Evolutionary conservation across 2,797 vertebrate species (phyloP).

Genomic region (Coregonus suidteri): DNA sequence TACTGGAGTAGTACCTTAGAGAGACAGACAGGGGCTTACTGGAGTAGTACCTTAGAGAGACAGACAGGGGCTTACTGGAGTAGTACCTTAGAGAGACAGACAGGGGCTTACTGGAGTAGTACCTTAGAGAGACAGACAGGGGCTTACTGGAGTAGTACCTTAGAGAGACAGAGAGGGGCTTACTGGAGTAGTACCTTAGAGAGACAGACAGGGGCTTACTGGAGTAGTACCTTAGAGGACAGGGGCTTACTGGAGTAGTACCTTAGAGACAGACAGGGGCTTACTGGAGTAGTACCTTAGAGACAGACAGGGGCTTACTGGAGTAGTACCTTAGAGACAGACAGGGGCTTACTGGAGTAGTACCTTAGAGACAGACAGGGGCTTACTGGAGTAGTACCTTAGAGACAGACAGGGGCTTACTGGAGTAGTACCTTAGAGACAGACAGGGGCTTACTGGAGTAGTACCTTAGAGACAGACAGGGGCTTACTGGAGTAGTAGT

Average conservation of each 20-base stretch:
- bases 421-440: slow-evolving; percentile 48
- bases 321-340: not conserved
- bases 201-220: slow-evolving; percentile 48
- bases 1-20: slow-evolving; percentile 47
- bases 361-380: slow-evolving; percentile 51
- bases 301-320: slow-evolving; percentile 42
- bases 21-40: slow-evolving; percentile 38
- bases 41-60: too few species aligned
- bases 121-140: slow-evolving; percentile 28
- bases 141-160: slow-evolving; percentile 17
- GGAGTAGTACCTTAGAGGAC: slow-evolving; percentile 49
- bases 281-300: slow-evolving; percentile 47
- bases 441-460: slow-evolving; percentile 47
- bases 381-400: not conserved
- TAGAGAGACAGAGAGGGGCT: slow-evolving; percentile 53
- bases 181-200: too few species aligned
- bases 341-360: slow-evolving; percentile 27
- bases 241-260: slow-evolving; percentile 2
- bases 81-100: slow-evolving; percentile 54
- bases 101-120: slow-evolving; percentile 20
- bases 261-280: slow-evolving; percentile 26
- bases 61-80: slow-evolving; percentile 41
- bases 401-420: slow-evolving; percentile 47
- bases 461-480: slow-evolving; percentile 55
- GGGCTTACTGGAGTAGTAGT: slow-evolving; percentile 48